Base-by-base conservation (phyloP, 2,888 invertebrate species). In the Chrysomela aeneicollis region DNA sequence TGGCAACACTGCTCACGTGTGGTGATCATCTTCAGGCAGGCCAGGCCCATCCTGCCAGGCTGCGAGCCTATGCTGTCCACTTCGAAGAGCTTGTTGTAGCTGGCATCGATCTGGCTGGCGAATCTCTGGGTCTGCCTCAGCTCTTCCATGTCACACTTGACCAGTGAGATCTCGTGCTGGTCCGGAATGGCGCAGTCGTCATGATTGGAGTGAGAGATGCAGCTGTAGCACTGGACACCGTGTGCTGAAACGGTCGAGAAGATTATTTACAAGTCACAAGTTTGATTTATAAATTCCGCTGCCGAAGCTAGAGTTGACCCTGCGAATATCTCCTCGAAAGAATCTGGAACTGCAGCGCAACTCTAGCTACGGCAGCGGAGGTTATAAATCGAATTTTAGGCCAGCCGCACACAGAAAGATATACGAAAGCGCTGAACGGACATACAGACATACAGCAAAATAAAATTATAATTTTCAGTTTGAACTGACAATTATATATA, bases 21-120 rank as follows among this genome's bases (percentile, higher is more conserved):
- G 6, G 77, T 78, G 9, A 78, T 76, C 65, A 77, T 77, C 64
- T 81, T 81, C 58, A 81, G 69, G 66, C 81, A 81, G 54, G 75
- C 75, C 49, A 77, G 62, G 10, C 77, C 76, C 18, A 75, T 66
- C 61, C 71, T 61, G 15, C 72, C 74, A 15, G 73, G 67, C 22
- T 72, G 73, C 6, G 63, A 61, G 21, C 72, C 74, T n/a, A 61
- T 64, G 10, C 72, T 68, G 50, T 78, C 76, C 5, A 80, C 77
- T 50, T 79, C 76, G 67, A 78, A 81, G 12, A 78, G 72, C 50
- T 72, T 73, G n/a, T 71, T 63, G 60, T 78, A 78, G 0, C 64
- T 63, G 0, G 60, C 53, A 35, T 78, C 73, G 17, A 80, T 71
- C 4, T 63, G 51, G 35, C 67, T 74, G 1, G 80, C 80, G 51